Evolutionary conservation across 2,113 vertebrate species (phyloP), one percentile per base, ranked within the genome.

Genomic region (Terrapene triunguis): DNA sequence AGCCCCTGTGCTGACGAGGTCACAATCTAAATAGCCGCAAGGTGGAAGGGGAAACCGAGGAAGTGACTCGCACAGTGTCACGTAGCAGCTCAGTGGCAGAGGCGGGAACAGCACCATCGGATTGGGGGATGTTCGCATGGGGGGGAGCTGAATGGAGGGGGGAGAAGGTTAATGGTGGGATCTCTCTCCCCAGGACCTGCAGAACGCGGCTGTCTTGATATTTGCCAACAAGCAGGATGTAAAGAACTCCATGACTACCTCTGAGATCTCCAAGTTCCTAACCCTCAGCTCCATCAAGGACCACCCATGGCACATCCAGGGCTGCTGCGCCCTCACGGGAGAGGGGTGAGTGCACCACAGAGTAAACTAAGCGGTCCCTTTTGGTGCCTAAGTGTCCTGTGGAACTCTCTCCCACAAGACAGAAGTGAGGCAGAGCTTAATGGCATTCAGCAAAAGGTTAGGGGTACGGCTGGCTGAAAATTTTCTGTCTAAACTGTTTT

Each of bases 201-300:
- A 95, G 91, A 98, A 98, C 3, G 98, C 98, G 1, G 98, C 98
- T 0, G 91, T 99, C 79, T 97, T 99, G 2, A 97, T 99, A 82
- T 92, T 99, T 95, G 99, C 99, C 88, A 99, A 99, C 97, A 99
- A 99, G 93, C 99, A 99, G 55, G 99, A 99, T 51, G 84, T 99
- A 87, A 99, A 99, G 87, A 98, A 98, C 94, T 99, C 98, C 5
- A 98, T 99, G 99, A 98, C 98, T 5, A 97, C 98, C 1, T 85
- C 97, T 1, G 99, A 99, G 96, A 99, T 99, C 96, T 99, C 99
- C 17, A 95, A 97, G 29, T 98, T 91, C 82, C 98, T 99, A 72
- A 99, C 98, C 0, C 98, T 99, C 27, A 98, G 97, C 53, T 97
- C 98, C 88, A 98, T 99, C 97, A 99, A 97, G 47, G 98, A 98